Base-by-base conservation (phyloP, 2,113 vertebrate genomes). In the Paedocypris sp. region DNA sequence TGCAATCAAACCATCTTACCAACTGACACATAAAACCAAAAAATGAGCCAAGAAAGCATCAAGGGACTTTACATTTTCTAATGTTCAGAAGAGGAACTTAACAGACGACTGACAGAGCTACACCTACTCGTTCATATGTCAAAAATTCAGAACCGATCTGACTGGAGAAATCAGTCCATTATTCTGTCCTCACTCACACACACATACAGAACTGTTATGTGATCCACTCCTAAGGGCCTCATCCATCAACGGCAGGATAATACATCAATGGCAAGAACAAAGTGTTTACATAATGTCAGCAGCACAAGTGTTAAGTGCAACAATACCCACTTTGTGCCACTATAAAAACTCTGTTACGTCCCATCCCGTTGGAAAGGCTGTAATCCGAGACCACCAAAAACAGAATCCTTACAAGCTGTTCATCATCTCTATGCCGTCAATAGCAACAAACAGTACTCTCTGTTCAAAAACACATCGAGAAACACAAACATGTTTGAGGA, bases 251-350 rank as follows among this genome's bases (percentile, higher is more conserved):
- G 45, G 53, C 5, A 4, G 43, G 57, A 65, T 61, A 66, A 70
- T 70, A 70, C 66, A 66, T 70, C 68, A 70, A 59, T 43, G 60
- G 62, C 63, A 66, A 56, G 43, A 54, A 69, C 68, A 70, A 60
- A 60, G 57, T 62, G 63, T 64, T 70, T 66, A 66, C 38, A 70
- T 64, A 66, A 54, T 54, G 61, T 61, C 45, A 48, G 28, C 46
- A 45, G 65, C 48, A 59, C 51, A 68, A 60, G 53, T 64, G 28
- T 53, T 49, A 60, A 60, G 28, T 49, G 26, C 38, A 58, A 66
- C 62, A 38, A 39, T 33, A 36, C 45, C 19, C 45, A 43, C 38
- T 28, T 64, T 56, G 49, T 64, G 15, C 38, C 45, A 65, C 50
- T 10, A 10, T 46, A 57, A 26, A 64, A 52, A 70, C 22, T 67